Base-by-base conservation (phyloP, 2,888 invertebrate species). In the Callosobruchus maculatus region DNA sequence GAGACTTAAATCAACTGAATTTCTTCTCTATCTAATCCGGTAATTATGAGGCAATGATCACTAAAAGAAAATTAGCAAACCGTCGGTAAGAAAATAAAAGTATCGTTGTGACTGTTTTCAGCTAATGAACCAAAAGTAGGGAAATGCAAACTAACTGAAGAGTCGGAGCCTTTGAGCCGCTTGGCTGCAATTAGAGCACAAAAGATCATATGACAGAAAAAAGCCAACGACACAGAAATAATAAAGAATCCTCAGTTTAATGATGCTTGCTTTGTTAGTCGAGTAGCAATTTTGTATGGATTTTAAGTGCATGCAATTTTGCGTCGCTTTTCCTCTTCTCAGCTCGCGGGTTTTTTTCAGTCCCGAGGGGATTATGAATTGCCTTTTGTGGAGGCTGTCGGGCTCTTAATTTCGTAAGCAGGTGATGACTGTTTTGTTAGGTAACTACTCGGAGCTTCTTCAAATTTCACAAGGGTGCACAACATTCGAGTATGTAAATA, bases 171-270 rank as follows among this genome's bases (percentile, higher is more conserved):
- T 83, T 84, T 83, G 84, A 83, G 80, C 77, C 75, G 71, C 75
- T 77, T 80, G 79, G 79, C 79, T 79, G 83, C 84, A 85, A 85
- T 85, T 85, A 84, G 80, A 82, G 83, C 83, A 83, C 83, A 83
- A 84, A 84, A 83, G 85, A 85, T 83, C 83, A 83, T 84, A 83
- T 80, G 82, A 81, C 82, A 80, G 81, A 80, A 84, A 84, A 85
- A 84, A 84, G 83, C 82, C 79, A 84, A 82, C 85, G 83, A 83
- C 83, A 84, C 81, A 83, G 84, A 84, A 83, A 83, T 85, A 84
- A 84, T 84, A 84, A 84, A 84, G 84, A 83, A 83, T 83, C 80
- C 84, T 83, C 79, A 80, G 82, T 83, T 84, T 85, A 85, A 85
- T 84, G 85, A 83, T 82, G 84, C 83, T 83, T 82, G 82, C 83